Conservation (phyloP, 2,888 invertebrate genomes). For the Herminia tarsipennalis region DNA sequence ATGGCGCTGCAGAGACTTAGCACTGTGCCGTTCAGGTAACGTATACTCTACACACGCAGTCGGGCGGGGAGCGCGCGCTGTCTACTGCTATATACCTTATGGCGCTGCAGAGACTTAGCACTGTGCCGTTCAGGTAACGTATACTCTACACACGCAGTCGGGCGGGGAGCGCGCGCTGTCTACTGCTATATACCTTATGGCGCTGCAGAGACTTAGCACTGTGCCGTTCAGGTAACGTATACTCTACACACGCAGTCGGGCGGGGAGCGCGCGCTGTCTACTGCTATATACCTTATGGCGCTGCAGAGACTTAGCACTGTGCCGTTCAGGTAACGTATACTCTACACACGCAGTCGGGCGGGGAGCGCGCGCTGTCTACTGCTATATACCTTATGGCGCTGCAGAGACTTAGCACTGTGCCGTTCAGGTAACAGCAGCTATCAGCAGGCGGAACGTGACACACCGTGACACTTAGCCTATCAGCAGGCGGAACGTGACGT, state of each 20-base stretch:
- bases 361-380: slow-evolving; percentile 85
- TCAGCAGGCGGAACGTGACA: slow-evolving; percentile 83
- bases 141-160: slow-evolving; percentile 93
- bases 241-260: slow-evolving; percentile 96
- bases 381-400: neutral
- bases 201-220: slow-evolving; percentile 94
- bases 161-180: slow-evolving; percentile 98
- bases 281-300: slow-evolving; percentile 96
- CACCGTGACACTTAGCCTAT: too few species aligned
- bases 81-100: slow-evolving; percentile 97
- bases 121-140: slow-evolving; percentile 93
- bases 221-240: slow-evolving; percentile 93
- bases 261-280: slow-evolving; percentile 97
- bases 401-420: neutral
- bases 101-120: slow-evolving; percentile 94
- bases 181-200: slow-evolving; percentile 96
- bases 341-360: slow-evolving; percentile 95
- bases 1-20: too few species aligned
- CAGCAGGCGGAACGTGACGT: too few species aligned
- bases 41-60: slow-evolving; percentile 94
- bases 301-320: slow-evolving; percentile 95
- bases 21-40: too few species aligned
- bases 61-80: slow-evolving; percentile 98
- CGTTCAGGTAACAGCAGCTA: slow-evolving; percentile 80
- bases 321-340: slow-evolving; percentile 90